A percentile compares a stretch with the other conserved stretches of the same genome.
These are phyloP conservation scores for Lepetodrilus schrolli DNA, from an alignment of 2,888 invertebrate species.

Conservation along the genomic window DNA sequence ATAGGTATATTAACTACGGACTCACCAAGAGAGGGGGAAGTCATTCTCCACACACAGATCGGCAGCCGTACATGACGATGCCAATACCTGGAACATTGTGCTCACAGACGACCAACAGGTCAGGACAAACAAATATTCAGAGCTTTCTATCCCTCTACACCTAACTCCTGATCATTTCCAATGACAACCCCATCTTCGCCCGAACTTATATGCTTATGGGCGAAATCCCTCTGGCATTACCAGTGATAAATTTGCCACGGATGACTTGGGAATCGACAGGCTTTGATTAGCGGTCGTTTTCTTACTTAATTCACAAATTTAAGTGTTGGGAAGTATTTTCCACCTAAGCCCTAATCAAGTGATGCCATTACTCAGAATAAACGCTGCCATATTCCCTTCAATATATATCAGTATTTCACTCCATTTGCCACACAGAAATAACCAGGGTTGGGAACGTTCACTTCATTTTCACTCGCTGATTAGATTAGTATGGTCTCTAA, in stretches of 20 bases:
- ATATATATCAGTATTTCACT: slow-evolving; percentile 27
- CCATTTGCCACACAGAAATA: slow-evolving; percentile 20
- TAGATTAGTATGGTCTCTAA: slow-evolving; percentile 53
- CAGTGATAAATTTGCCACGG: slow-evolving; percentile 18
- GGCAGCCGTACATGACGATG: neutral
- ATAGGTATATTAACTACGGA: neutral
- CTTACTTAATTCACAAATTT: slow-evolving; percentile 30
- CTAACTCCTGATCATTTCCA: too few species aligned
- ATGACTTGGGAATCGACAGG: slow-evolving; percentile 9
- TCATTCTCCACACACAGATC: neutral
- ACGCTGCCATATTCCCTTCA: slow-evolving; percentile 34
- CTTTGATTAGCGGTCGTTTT: slow-evolving; percentile 16
- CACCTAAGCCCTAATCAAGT: slow-evolving; percentile 38
- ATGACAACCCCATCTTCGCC: slow-evolving; percentile 4
- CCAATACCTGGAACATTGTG: slow-evolving; percentile 3
- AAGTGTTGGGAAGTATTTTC: slow-evolving; percentile 37
- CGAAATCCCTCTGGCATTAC: neutral
- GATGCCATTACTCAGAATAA: slow-evolving; percentile 34
- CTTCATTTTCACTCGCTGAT: slow-evolving; percentile 46
- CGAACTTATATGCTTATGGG: slow-evolving; percentile 23
- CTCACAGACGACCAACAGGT: too few species aligned
- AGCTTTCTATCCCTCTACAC: too few species aligned
- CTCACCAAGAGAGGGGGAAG: neutral
- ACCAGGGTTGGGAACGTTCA: slow-evolving; percentile 23
- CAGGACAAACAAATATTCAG: too few species aligned